A percentile compares a stretch with the other conserved stretches of the same genome.
Conservation (phyloP, 2,888 invertebrate genomes). For the Entomobrya proxima region DNA sequence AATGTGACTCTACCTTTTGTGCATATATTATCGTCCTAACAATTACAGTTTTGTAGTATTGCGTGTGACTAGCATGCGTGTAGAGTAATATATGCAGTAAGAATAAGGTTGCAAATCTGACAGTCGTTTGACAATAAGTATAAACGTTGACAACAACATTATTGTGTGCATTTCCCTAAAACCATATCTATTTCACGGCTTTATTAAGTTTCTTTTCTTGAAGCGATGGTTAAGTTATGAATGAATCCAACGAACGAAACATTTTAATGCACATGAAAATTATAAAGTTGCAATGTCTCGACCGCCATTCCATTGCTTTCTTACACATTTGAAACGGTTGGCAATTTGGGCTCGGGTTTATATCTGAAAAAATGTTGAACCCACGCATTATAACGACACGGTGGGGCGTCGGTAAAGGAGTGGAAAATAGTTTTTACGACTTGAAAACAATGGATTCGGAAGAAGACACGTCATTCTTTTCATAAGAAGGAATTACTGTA, state of each 20-base stretch:
- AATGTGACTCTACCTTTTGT: neutral
- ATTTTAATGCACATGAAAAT: neutral
- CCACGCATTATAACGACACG: neutral
- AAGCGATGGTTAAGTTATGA: neutral
- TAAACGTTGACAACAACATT: no score
- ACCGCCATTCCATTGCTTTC: neutral
- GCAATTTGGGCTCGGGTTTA: neutral
- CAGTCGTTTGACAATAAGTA: no score
- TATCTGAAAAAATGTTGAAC: neutral
- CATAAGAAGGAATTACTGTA: conserved; percentile 6
- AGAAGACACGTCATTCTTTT: neutral
- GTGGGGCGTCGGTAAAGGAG: neutral
- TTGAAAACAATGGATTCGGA: conserved; percentile 31
- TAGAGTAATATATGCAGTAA: no score
- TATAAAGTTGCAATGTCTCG: conserved; percentile 18
- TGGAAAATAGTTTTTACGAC: neutral
- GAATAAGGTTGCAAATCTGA: no score
- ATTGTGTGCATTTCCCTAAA: no score
- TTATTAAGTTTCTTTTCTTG: no score
- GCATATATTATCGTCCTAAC: no score
- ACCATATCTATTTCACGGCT: no score
- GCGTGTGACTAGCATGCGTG: no score
- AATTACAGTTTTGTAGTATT: no score
- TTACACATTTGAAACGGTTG: neutral
- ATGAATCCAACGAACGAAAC: neutral